These are phyloP conservation scores for Dynastes maya DNA, from an alignment of 2,888 invertebrate species.

Conservation along the genomic window DNA sequence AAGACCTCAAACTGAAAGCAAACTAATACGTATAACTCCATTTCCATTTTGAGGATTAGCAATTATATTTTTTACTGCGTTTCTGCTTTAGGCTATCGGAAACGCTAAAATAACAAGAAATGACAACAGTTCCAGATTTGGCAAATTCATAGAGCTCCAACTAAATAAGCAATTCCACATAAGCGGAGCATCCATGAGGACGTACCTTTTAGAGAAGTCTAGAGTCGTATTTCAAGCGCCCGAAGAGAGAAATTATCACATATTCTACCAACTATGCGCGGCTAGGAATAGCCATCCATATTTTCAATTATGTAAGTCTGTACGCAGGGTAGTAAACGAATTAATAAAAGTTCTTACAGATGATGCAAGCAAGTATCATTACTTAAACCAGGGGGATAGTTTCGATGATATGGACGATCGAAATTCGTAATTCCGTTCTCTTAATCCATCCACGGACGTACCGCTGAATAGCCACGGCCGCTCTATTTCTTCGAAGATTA, in stretches of 20 bases:
- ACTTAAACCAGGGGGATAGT: constrained; percentile 87
- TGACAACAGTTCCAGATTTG: constrained; percentile 98
- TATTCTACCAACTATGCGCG: constrained; percentile 97
- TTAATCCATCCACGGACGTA: constrained; percentile 88
- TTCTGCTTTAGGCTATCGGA: constrained; percentile 84
- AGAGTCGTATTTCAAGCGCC: constrained; percentile 95
- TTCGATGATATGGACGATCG: constrained; percentile 90
- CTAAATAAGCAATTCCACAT: constrained; percentile 90
- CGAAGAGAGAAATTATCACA: constrained; percentile 97
- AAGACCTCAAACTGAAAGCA: too few relatives aligned
- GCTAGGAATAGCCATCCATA: constrained; percentile 81
- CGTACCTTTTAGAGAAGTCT: constrained; percentile 97
- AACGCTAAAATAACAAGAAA: constrained; percentile 99
- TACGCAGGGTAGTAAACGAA: neutral
- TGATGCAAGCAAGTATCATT: constrained; percentile 85
- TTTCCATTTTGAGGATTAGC: too few relatives aligned
- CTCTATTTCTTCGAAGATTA: constrained; percentile 79
- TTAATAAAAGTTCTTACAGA: constrained; percentile 68
- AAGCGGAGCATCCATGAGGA: constrained; percentile 95
- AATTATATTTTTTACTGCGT: too few relatives aligned
- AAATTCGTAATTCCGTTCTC: constrained; percentile 80
- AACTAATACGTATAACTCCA: too few relatives aligned
- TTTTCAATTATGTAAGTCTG: constrained; percentile 78
- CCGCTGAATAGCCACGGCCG: constrained; percentile 87
- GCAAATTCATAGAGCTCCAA: constrained; percentile 95